Conservation (phyloP, 2,797 vertebrate genomes). For the Acanthurus lineatus region DNA sequence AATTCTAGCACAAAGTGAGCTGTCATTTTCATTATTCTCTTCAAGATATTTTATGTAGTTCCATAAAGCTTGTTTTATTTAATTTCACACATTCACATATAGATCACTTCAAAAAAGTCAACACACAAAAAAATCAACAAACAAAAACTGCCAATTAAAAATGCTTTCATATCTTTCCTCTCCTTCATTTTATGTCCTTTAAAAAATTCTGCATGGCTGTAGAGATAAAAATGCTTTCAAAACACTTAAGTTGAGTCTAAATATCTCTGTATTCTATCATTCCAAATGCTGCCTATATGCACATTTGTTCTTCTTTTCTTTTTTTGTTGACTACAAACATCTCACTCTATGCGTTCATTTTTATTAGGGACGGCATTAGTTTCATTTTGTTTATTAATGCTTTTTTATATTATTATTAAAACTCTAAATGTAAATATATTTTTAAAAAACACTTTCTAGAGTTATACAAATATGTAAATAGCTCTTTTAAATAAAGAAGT, state of each 20-base stretch:
- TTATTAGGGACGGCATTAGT: not conserved
- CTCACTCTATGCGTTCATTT: not conserved
- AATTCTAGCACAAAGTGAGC: slow-evolving; percentile 10
- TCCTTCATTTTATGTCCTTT: not conserved
- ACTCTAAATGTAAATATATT: not conserved
- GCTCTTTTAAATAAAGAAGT: not conserved
- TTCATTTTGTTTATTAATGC: slow-evolving; percentile 1
- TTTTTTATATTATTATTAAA: not conserved
- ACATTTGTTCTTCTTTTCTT: not conserved
- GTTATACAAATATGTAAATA: not conserved
- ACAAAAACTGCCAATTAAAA: not conserved
- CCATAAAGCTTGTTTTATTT: slow-evolving; percentile 27
- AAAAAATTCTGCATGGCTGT: slow-evolving; percentile 2
- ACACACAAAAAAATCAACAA: not conserved
- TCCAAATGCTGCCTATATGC: not conserved
- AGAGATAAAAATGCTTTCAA: slow-evolving; percentile 22
- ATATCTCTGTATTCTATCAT: not conserved
- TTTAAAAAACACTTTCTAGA: not conserved
- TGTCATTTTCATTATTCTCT: slow-evolving; percentile 7
- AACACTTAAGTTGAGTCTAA: slow-evolving; percentile 23
- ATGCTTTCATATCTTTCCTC: slow-evolving; percentile 1
- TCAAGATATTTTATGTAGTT: not conserved
- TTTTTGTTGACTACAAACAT: not conserved
- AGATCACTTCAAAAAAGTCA: slow-evolving; percentile 10
- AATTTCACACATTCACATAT: slow-evolving; percentile 13